Base-by-base conservation (phyloP, 1,140 invertebrate genomes). In the Euborellia annulipes region DNA sequence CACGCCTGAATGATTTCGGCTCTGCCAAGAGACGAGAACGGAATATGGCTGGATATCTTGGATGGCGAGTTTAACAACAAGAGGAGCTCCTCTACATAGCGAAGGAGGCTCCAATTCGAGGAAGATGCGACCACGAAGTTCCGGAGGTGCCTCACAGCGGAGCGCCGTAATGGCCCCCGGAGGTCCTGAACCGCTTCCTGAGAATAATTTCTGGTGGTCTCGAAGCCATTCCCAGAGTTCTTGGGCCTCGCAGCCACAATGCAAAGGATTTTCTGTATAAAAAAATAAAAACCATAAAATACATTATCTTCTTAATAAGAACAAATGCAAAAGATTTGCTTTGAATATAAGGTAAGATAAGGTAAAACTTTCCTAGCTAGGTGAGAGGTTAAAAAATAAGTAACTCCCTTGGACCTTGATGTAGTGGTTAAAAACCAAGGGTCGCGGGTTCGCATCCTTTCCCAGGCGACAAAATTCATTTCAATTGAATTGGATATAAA, bases 1-100 rank as follows among this genome's bases (percentile, higher is more conserved):
- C 44, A 93, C 70, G 17, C 82, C 80, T 13, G 80, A 82, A 62
- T 86, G 80, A 66, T 91, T 89, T 52, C 85, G 72, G 52, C 84
- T 85, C 59, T 89, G 82, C 87, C 87, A 91, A 42, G 83, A 81
- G 11, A 90, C 81, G 43, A 86, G 66, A 23, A 90, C 77, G n/a
- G 82, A 85, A 62, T 82, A 85, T 2, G 85, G 83, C 62, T 88
- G 83, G 23, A 90, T 82, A 59, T 89, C 85, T 64, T 85, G 79
- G 51, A 89, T 84, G 46, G 82, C 82, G 19, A 92, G 68, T 60
- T 82, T 79, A 36, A 81, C 67, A 49, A 90, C 76, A 50, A 87
- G 65, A 4, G 85, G 85, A 41, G 78, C 70, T 46, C 85, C 78
- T 27, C 41, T 16, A 58, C 86, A 92, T 56, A 92, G 82, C 54